These are phyloP conservation scores for Drosophila elegans DNA, from an alignment of 1,140 invertebrate genomes.

Conservation along the genomic window DNA sequence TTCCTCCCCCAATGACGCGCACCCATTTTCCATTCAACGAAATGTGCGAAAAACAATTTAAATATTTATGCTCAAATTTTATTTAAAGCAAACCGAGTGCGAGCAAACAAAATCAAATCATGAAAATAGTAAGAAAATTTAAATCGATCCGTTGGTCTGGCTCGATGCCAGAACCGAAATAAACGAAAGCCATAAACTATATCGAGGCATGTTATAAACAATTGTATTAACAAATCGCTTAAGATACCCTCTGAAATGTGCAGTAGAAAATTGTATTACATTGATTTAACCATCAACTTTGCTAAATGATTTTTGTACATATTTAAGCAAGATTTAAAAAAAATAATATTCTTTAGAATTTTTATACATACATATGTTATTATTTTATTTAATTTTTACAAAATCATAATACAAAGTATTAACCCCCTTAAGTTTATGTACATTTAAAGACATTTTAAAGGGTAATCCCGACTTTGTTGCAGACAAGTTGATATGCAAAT, in stretches of 20 bases:
- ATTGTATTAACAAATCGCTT: constrained; percentile 32
- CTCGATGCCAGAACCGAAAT: constrained; percentile 54
- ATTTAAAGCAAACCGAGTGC: constrained; percentile 34
- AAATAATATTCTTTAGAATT: too few species aligned
- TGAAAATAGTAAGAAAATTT: constrained; percentile 61
- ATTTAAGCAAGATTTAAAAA: too few species aligned
- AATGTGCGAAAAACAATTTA: constrained; percentile 77
- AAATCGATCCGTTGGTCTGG: constrained; percentile 70
- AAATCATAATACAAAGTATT: too few species aligned
- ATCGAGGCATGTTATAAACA: constrained; percentile 48
- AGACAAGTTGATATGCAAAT: constrained; percentile 26
- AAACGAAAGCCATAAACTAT: constrained; percentile 52
- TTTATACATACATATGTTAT: too few species aligned
- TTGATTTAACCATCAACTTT: too few species aligned
- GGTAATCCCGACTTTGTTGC: constrained; percentile 2
- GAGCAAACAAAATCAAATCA: constrained; percentile 40
- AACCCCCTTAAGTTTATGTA: too few species aligned
- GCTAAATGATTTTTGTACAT: too few species aligned
- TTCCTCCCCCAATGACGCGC: constrained; percentile 16
- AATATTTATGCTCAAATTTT: constrained; percentile 74
- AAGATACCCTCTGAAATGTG: neutral
- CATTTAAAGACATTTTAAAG: neutral
- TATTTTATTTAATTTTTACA: too few species aligned
- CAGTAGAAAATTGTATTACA: neutral
- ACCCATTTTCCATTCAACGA: constrained; percentile 38